Percentiles rank a stretch among this genome's conserved stretches.
These are phyloP conservation scores for Protonemura montana DNA, from an alignment of 2,888 invertebrate species.

Conservation along the genomic window DNA sequence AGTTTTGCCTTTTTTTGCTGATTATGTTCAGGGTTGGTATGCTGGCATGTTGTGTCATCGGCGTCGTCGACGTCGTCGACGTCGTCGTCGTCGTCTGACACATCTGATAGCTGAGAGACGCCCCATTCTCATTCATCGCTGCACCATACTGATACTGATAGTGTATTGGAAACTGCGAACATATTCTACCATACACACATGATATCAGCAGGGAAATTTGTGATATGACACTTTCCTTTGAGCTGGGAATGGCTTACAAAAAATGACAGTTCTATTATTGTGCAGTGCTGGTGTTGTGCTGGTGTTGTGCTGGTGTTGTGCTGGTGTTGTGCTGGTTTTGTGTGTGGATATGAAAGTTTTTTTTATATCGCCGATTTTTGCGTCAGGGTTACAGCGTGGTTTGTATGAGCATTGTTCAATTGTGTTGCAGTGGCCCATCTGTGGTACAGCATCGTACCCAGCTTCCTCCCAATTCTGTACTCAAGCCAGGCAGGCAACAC, in stretches of 20 bases:
- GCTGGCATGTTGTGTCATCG: background rate
- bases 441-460: background rate
- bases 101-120: background rate
- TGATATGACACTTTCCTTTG: slow-evolving; percentile 12
- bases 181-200: background rate
- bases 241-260: background rate
- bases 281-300: background rate
- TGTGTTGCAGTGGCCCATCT: background rate
- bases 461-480: background rate
- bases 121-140: background rate
- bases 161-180: slow-evolving; percentile 4
- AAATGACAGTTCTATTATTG: slow-evolving; percentile 12
- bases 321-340: background rate
- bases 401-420: background rate
- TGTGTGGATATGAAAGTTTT: background rate
- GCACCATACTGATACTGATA: background rate
- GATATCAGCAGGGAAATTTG: background rate
- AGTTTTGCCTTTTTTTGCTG: slow-evolving; percentile 12
- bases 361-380: background rate
- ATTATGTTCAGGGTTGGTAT: background rate
- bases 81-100: background rate
- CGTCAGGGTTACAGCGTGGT: background rate
- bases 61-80: background rate
- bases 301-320: background rate
- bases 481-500: background rate